phyloP scores from a whole-genome alignment of 2,797 vertebrate species.

The Helicolenus hilgendorfi region DNA sequence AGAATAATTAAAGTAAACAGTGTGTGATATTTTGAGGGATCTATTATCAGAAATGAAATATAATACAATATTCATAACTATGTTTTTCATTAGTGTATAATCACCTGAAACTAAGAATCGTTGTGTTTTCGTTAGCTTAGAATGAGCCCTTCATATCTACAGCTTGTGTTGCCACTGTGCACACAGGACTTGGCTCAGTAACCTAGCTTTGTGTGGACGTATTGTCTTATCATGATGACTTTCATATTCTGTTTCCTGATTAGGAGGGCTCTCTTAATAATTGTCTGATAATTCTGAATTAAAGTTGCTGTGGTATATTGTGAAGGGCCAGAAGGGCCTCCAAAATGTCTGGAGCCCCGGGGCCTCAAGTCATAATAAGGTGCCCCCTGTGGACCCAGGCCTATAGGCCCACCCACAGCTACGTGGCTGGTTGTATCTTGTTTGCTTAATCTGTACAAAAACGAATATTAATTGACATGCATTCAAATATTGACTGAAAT shows the following conservation, averaged over 20 bases:
- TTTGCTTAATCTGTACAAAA: not conserved
- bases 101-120: not conserved
- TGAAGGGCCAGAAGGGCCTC: too few relatives aligned
- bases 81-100: not conserved
- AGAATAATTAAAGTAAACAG: too few relatives aligned
- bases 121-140: not conserved
- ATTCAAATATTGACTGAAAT: not conserved
- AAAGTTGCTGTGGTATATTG: not conserved
- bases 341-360: too few relatives aligned
- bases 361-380: not conserved
- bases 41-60: too few relatives aligned
- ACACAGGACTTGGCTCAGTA: not conserved
- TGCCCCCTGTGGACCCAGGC: fast-evolving
- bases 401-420: not conserved
- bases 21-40: too few relatives aligned
- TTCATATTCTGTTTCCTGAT: not conserved
- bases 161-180: not conserved
- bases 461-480: not conserved
- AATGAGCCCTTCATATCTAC: too few relatives aligned
- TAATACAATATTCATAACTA: too few relatives aligned
- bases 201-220: not conserved
- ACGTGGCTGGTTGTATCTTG: not conserved
- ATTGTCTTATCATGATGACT: not conserved
- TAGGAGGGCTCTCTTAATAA: not conserved
- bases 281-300: not conserved